These are phyloP conservation scores for Microdon myrmicae DNA, from an alignment of 2,888 invertebrate genomes.

Conservation along the genomic window DNA sequence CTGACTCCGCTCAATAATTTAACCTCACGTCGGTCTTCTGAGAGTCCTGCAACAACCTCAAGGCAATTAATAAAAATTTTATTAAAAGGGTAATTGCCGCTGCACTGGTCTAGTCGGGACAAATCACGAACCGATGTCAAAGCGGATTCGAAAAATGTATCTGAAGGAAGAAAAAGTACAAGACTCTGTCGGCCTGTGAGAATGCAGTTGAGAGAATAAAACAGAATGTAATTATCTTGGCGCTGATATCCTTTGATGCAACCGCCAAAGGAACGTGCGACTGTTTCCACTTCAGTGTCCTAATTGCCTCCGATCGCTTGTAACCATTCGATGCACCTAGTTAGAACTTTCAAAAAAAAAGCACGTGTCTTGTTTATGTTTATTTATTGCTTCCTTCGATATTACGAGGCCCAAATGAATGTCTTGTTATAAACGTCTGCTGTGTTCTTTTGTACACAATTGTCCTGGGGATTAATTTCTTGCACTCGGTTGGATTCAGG, in stretches of 20 bases:
- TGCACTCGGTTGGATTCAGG: conserved; percentile 39
- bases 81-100: conserved; percentile 42
- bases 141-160: neutral
- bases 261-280: conserved; percentile 26
- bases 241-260: conserved; percentile 41
- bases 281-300: conserved; percentile 19
- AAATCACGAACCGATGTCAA: conserved; percentile 33
- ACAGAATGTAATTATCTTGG: conserved; percentile 44
- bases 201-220: conserved; percentile 17
- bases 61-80: conserved; percentile 50
- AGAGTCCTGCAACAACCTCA: conserved; percentile 10
- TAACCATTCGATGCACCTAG: conserved; percentile 8
- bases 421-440: conserved; percentile 34
- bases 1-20: no score
- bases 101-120: conserved; percentile 23
- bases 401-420: conserved; percentile 11
- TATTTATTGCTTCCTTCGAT: conserved; percentile 28
- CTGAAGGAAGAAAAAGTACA: conserved; percentile 1
- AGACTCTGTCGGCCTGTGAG: conserved; percentile 11
- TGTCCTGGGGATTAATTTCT: conserved; percentile 46
- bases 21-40: conserved; percentile 13
- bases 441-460: conserved; percentile 26
- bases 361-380: conserved; percentile 10
- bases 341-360: conserved; percentile 26
- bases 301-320: conserved; percentile 37